Base-by-base conservation (phyloP, 2,888 invertebrate genomes). In the Parapristionchus giblindavisi region DNA sequence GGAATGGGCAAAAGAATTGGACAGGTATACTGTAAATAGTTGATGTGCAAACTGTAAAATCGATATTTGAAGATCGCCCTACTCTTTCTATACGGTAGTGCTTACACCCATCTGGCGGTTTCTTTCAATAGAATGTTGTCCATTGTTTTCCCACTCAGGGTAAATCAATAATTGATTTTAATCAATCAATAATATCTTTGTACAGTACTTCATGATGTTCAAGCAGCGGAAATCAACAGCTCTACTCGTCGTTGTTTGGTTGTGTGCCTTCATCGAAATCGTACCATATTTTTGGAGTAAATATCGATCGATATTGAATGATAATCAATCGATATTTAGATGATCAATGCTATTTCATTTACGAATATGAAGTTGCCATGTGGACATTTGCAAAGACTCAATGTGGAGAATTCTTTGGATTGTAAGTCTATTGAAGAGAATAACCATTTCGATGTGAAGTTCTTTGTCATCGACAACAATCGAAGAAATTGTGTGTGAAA, bases 171-270 rank as follows among this genome's bases (percentile, higher is more conserved):
- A 65, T 32, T 43, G 38, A 36, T n/a, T 36, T 24, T 14, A 14
- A n/a, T 56, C 29, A n/a, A n/a, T n/a, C n/a, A n/a, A n/a, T n/a
- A n/a, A n/a, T n/a, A n/a, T n/a, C n/a, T n/a, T n/a, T n/a, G 27
- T 65, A 65, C 43, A 65, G 63, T 65, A 65, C 43, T 8, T 65
- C 5, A n/a, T 65, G 27, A 40, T 65, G 63, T 65, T 65, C 63
- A 43, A 65, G 29, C 3, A 43, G 8, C 63, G 63, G 24, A 65
- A 65, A 36, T 29, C 43, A 6, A 3, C 21, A 1, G 63, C 63
- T 11, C 36, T 65, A 32, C 43, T 65, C 1, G n/a, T 40, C 5
- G 63, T 65, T 1, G 63, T 65, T 27, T 65, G 63, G 63, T 43
- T 29, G 5, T 43, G 43, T 21, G 63, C 63, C 27, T 27, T 65